A percentile compares a stretch with the other conserved stretches of the same genome.
These are phyloP conservation scores for Tanypteryx hageni DNA, from an alignment of 2,888 invertebrate species.

Conservation along the genomic window DNA sequence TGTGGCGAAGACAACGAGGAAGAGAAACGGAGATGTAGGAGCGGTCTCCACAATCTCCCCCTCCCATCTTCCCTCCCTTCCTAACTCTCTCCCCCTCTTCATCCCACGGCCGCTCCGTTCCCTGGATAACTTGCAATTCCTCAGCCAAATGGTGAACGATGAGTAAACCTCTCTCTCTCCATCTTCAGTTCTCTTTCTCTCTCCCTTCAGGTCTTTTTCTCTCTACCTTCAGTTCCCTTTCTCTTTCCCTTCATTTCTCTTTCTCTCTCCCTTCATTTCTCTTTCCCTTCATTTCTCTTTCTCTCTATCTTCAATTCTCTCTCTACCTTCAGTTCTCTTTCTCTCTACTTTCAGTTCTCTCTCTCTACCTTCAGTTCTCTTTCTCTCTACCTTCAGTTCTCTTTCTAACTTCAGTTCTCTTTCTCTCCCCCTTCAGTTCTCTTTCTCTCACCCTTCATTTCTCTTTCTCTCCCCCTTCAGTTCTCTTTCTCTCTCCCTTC, in stretches of 20 bases:
- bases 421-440: neutral
- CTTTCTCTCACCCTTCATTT: no score
- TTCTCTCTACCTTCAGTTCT: no score
- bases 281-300: neutral
- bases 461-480: neutral
- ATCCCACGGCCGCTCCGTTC: neutral
- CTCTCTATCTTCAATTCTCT: no score
- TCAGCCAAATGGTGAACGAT: conserved; percentile 14
- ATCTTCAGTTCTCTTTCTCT: neutral
- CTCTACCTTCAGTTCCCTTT: no score
- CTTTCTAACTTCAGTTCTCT: neutral
- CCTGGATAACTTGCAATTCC: conserved; percentile 23
- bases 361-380: neutral
- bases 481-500: neutral
- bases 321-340: neutral
- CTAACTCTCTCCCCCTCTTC: neutral
- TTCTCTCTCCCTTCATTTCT: no score
- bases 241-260: no score
- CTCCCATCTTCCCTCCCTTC: no score
- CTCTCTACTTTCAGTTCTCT: no score
- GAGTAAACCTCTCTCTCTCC: neutral
- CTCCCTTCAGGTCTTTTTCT: no score
- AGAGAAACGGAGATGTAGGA: neutral
- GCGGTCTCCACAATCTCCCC: neutral
- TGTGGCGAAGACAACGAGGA: neutral